Evolutionary conservation across 1,140 invertebrate species (phyloP).

Genomic region (Protaetia brevitarsis): DNA sequence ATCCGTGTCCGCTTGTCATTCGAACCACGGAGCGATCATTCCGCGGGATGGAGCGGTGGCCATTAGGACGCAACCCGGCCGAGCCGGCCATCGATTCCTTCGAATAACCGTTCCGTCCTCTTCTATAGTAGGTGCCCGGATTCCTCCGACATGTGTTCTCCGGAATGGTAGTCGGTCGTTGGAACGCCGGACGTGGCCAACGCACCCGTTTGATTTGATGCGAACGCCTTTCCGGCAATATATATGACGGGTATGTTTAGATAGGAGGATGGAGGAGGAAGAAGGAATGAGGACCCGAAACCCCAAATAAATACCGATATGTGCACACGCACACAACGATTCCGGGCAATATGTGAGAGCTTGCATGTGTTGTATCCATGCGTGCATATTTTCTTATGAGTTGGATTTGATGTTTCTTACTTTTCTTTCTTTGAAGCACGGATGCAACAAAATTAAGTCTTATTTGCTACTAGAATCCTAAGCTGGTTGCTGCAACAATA

Average conservation of each 20-base stretch:
- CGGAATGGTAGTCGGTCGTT: slow-evolving; percentile 6
- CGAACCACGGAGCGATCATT: slow-evolving; percentile 41
- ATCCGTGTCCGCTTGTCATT: slow-evolving; percentile 40
- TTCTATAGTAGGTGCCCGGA: slow-evolving; percentile 24
- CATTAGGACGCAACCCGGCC: slow-evolving; percentile 33
- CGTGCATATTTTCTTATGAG: no score
- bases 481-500: no score
- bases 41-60: slow-evolving; percentile 38
- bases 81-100: slow-evolving; percentile 35
- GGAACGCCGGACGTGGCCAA: slow-evolving; percentile 35
- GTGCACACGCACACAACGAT: background rate
- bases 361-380: no score
- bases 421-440: no score
- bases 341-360: no score
- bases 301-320: slow-evolving; percentile 13
- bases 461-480: no score
- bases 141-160: slow-evolving; percentile 33
- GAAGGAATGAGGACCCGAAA: background rate
- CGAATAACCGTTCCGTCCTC: slow-evolving; percentile 10
- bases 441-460: no score
- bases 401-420: no score
- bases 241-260: slow-evolving; percentile 20
- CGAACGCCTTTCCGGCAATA: slow-evolving; percentile 33
- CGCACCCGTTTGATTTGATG: slow-evolving; percentile 35
- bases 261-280: no score